Conservation (phyloP, 1,140 invertebrate genomes). For the Cherax destructor region DNA sequence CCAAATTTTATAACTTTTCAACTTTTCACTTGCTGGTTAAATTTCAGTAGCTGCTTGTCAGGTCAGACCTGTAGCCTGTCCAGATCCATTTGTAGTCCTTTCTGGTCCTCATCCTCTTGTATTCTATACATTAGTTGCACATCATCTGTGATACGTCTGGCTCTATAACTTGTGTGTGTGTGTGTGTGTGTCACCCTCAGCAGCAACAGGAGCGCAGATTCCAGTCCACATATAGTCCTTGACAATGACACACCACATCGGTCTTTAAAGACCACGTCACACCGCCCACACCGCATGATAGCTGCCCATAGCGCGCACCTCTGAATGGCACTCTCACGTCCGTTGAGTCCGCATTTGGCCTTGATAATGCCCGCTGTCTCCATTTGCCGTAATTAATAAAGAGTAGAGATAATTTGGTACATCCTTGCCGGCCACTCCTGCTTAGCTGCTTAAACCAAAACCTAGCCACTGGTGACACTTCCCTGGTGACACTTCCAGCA, state of each 20-base stretch:
- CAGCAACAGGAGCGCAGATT: conserved; percentile 1
- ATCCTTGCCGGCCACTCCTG: conserved; percentile 31
- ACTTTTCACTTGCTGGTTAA: no score
- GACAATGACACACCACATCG: not conserved
- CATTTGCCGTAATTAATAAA: conserved; percentile 69
- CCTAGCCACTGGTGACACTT: not conserved
- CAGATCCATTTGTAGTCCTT: no score
- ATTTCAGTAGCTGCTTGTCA: no score
- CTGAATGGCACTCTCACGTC: conserved; percentile 5
- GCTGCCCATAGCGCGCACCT: not conserved
- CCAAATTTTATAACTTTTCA: no score
- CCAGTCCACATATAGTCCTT: not conserved
- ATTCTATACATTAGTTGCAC: no score
- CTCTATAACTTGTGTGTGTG: not conserved
- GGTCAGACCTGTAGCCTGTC: no score
- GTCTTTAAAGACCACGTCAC: not conserved
- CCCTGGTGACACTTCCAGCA: no score
- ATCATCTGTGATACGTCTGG: no score
- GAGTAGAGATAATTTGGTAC: conserved; percentile 61
- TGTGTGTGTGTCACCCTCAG: not conserved
- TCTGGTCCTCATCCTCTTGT: no score
- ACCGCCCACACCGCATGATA: not conserved
- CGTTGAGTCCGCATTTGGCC: conserved; percentile 50
- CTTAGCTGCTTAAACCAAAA: conserved; percentile 12
- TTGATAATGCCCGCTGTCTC: conserved; percentile 64